Base-by-base conservation (phyloP, 2,797 vertebrate species). In the Orientallactaga sibirica region DNA sequence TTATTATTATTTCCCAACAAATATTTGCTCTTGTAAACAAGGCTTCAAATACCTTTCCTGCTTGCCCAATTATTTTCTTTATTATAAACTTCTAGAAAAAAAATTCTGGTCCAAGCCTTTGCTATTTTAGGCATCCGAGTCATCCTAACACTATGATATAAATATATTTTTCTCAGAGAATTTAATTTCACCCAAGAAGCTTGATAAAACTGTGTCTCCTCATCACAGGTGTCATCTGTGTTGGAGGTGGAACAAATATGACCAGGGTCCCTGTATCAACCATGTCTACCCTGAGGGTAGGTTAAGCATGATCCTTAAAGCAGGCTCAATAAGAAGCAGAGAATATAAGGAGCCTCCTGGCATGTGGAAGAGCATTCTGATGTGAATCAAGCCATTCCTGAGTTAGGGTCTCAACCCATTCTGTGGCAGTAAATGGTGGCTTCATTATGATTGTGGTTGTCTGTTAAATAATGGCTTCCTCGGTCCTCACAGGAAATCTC, bases 71-170 rank as follows among this genome's bases (percentile, higher is more conserved):
- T 90, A 86, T 33, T 90, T 84, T 73, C 82, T 87, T 52, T 66
- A 75, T 68, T 81, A 74, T 78, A 82, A 94, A 91, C 19, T 88
- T 95, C 61, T 55, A 48, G 24, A 83, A 85, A 22, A 88, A 81
- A 58, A 58, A 58, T 37, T 89, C 15, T 81, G 27, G 12, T 33
- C 1, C 11, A 86, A 64, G 12, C 11, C 25, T 68, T 14, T 93
- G 74, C 4, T 82, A 16, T 89, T 64, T 6, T 52, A 64, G n/a
- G 14, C 3, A 66, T 80, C 52, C 83, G 84, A 83, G 19, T 91
- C 67, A 18, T 91, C 85, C 90, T 90, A 3, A 3, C 68, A 27
- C 79, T 75, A 86, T 84, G 41, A 55, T 9, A 92, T 25, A 80
- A 90, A 86, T 24, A 37, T 7, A 61, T 43, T 82, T 80, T 88